phyloP scores from a whole-genome alignment of 2,888 invertebrate species.

The Epsilonema sp. region DNA sequence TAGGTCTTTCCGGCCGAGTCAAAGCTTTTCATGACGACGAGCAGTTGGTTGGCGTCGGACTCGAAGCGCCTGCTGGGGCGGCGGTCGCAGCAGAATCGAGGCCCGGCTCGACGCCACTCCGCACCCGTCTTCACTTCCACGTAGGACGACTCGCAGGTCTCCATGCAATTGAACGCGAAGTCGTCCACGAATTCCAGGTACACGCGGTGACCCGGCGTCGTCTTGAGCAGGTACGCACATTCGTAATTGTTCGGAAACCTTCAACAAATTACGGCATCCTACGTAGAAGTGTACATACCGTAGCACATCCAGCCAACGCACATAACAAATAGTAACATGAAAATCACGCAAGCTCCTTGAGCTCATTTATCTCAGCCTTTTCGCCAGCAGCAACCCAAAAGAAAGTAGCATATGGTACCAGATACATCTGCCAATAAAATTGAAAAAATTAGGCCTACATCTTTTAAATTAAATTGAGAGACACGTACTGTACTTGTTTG shows the following conservation, averaged over 20 bases:
- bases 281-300: too few species aligned
- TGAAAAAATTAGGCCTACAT: too few species aligned
- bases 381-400: too few species aligned
- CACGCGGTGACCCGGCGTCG: slow-evolving; percentile 12
- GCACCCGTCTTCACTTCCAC: slow-evolving; percentile 23
- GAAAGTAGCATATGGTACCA: too few species aligned
- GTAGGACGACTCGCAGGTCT: slow-evolving; percentile 24
- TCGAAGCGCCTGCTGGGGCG: slow-evolving; percentile 15
- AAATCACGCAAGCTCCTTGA: too few species aligned
- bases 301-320: too few species aligned
- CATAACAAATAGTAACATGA: neutral
- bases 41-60: slow-evolving; percentile 18
- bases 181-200: slow-evolving; percentile 18
- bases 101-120: slow-evolving; percentile 22
- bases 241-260: slow-evolving; percentile 15
- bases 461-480: too few species aligned
- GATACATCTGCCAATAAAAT: too few species aligned
- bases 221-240: slow-evolving; percentile 23
- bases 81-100: slow-evolving; percentile 21
- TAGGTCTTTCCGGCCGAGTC: slow-evolving; percentile 3
- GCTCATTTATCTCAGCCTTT: too few species aligned
- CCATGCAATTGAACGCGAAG: slow-evolving; percentile 23
- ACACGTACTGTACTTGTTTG: too few species aligned
- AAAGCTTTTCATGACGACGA: slow-evolving; percentile 19
- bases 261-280: neutral